Conservation (phyloP, 2,888 invertebrate genomes). For the Noctuana brunneofusca region DNA sequence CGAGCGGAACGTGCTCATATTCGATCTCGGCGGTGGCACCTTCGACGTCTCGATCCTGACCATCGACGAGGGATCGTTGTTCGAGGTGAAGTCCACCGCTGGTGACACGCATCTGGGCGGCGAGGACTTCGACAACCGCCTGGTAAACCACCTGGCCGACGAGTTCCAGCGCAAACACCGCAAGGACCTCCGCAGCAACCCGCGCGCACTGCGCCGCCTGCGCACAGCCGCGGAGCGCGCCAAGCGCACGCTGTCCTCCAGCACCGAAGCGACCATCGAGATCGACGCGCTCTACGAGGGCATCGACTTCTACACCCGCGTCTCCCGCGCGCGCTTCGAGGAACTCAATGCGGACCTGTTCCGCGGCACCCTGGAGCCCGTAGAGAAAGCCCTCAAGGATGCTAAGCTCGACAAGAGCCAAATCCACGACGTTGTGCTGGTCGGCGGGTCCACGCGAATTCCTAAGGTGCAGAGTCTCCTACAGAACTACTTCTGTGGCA, state of each 20-base stretch:
- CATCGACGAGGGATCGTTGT: constrained; percentile 87
- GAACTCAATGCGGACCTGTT: constrained; percentile 86
- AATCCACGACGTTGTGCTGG: constrained; percentile 88
- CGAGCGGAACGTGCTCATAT: constrained; percentile 87
- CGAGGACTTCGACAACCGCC: constrained; percentile 83
- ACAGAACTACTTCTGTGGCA: constrained; percentile 86
- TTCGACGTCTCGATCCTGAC: constrained; percentile 90
- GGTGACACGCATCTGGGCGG: constrained; percentile 91
- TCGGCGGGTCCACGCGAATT: constrained; percentile 89
- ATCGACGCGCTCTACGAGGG: constrained; percentile 87
- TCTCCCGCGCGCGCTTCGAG: constrained; percentile 87
- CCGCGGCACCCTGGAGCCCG: constrained; percentile 86
- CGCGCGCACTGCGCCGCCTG: constrained; percentile 84
- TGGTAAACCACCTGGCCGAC: constrained; percentile 83
- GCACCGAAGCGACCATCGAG: constrained; percentile 86
- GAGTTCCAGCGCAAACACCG: constrained; percentile 86
- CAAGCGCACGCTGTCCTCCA: constrained; percentile 87
- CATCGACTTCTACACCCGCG: constrained; percentile 84
- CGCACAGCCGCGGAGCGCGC: constrained; percentile 88
- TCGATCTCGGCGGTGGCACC: constrained; percentile 90
- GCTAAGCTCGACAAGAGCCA: constrained; percentile 87
- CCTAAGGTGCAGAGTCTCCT: constrained; percentile 88
- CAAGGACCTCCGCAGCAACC: constrained; percentile 84
- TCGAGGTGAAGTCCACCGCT: constrained; percentile 89
- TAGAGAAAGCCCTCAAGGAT: constrained; percentile 87